Evolutionary conservation across 2,888 invertebrate species (phyloP), one percentile per base, ranked within the genome.

Genomic region (Napeogenes inachia): DNA sequence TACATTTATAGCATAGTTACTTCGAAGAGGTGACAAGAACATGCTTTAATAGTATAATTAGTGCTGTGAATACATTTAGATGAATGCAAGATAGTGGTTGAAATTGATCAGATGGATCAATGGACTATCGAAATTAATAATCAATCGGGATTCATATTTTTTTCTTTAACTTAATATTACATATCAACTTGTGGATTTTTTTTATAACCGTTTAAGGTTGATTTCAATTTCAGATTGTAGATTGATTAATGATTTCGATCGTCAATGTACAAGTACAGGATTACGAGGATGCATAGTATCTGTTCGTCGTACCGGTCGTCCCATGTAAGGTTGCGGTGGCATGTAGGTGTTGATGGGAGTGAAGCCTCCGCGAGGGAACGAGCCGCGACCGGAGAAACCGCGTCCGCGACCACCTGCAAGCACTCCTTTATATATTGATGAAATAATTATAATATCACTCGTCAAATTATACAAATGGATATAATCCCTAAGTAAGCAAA

Each of bases 291-390:
- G 54, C 21, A 12, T 53, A 33, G 30, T 50, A 2, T 42, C 45
- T 57, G 61, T 59, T 45, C 8, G 4, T 72, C 71, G 76, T 66
- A 89, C 89, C 81, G 88, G 87, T 58, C 89, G 81, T 60, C 82
- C 87, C 87, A 88, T 86, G 83, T 82, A 89, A 47, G 72, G 77
- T 71, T 87, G 89, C 67, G 87, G 89, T 64, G 89, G 88, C 83
- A 88, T 80, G 84, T 87, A 89, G 10, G 79, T 77, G 84, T 84
- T 86, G 80, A 84, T 82, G 61, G 87, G 89, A 12, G 85, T 82
- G 83, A 83, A 89, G 45, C 86, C 88, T 38, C 89, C 88, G 78
- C 88, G 89, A 50, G 85, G 84, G 84, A 85, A 89, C 0, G 82
- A 77, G 59, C 85, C 89, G 73, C 89, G 85, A 0, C 81, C 85